A percentile compares a stretch with the other conserved stretches of the same genome.
Evolutionary conservation across 1,140 invertebrate species (phyloP).

Genomic region (Lordiphosa mommai): DNA sequence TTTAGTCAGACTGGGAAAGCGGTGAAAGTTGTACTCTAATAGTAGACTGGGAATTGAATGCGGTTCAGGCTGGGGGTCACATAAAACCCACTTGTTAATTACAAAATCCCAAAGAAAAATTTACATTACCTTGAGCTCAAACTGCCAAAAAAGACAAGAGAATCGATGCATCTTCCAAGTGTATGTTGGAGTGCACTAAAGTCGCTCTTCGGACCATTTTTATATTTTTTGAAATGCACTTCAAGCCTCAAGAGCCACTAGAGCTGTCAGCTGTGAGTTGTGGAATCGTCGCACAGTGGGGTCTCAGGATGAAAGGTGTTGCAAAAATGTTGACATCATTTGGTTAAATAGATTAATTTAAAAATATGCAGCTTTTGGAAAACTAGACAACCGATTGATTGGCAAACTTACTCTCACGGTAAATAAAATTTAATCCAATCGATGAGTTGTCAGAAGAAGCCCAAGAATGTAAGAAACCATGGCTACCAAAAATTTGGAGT

Average conservation of each 20-base stretch:
- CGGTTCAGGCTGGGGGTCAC: conserved; percentile 22
- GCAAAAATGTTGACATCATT: too few relatives aligned
- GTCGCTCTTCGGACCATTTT: conserved; percentile 28
- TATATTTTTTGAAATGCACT: conserved; percentile 50
- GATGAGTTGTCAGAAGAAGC: too few relatives aligned
- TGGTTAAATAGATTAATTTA: too few relatives aligned
- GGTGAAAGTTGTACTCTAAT: conserved; percentile 48
- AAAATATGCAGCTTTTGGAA: too few relatives aligned
- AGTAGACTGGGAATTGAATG: conserved; percentile 21
- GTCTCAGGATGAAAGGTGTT: too few relatives aligned
- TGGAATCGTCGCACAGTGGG: too few relatives aligned
- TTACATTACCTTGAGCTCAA: conserved; percentile 71
- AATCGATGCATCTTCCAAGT: conserved; percentile 56
- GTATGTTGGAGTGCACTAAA: conserved; percentile 42
- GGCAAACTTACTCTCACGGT: too few relatives aligned
- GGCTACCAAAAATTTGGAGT: too few relatives aligned
- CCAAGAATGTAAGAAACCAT: too few relatives aligned
- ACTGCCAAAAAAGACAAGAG: conserved; percentile 54
- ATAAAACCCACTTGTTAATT: conserved; percentile 52
- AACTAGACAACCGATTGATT: too few relatives aligned
- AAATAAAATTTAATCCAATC: too few relatives aligned
- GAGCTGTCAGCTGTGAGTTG: conserved; percentile 66
- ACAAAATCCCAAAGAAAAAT: conserved; percentile 31
- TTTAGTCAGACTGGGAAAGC: conserved; percentile 55
- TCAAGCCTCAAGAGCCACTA: conserved; percentile 67